Percentiles rank a stretch among this genome's conserved stretches.
phyloP scores from a whole-genome alignment of 1,140 invertebrate species.

The Sminthurinus signatus region DNA sequence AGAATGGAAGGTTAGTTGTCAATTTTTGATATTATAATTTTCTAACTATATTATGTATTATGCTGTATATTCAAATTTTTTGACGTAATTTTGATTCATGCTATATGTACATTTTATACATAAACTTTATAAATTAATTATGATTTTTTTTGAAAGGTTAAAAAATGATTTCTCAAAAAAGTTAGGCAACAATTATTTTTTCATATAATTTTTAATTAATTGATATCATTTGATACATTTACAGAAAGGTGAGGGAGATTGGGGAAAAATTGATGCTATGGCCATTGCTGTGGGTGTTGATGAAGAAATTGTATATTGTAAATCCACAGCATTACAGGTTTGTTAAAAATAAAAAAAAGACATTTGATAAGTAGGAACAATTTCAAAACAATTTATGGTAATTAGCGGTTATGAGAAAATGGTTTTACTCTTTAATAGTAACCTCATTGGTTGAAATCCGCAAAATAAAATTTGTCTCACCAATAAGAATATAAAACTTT shows the following conservation, averaged over 20 bases:
- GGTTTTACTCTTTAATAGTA: background rate
- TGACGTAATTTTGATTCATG: too few relatives aligned
- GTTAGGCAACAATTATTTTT: too few relatives aligned
- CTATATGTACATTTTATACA: too few relatives aligned
- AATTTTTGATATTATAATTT: slow-evolving; percentile 1
- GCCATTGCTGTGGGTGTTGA: slow-evolving; percentile 84
- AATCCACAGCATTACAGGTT: slow-evolving; percentile 87
- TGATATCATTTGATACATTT: background rate
- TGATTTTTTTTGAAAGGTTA: too few relatives aligned
- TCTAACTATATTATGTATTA: slow-evolving; percentile 37
- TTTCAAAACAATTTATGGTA: too few relatives aligned
- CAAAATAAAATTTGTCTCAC: too few relatives aligned
- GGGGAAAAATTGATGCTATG: slow-evolving; percentile 82
- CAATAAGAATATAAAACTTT: too few relatives aligned
- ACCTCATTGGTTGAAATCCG: background rate
- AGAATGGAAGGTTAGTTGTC: slow-evolving; percentile 72
- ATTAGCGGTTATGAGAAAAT: background rate
- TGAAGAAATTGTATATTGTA: slow-evolving; percentile 91
- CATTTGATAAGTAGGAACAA: too few relatives aligned
- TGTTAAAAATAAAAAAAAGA: too few relatives aligned
- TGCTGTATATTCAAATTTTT: slow-evolving; percentile 15
- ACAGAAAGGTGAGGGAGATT: slow-evolving; percentile 63
- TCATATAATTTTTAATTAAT: too few relatives aligned
- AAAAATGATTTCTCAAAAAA: too few relatives aligned
- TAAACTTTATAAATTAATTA: too few relatives aligned